These are phyloP conservation scores for Diorhabda sublineata DNA, from an alignment of 1,140 invertebrate genomes.

Conservation along the genomic window DNA sequence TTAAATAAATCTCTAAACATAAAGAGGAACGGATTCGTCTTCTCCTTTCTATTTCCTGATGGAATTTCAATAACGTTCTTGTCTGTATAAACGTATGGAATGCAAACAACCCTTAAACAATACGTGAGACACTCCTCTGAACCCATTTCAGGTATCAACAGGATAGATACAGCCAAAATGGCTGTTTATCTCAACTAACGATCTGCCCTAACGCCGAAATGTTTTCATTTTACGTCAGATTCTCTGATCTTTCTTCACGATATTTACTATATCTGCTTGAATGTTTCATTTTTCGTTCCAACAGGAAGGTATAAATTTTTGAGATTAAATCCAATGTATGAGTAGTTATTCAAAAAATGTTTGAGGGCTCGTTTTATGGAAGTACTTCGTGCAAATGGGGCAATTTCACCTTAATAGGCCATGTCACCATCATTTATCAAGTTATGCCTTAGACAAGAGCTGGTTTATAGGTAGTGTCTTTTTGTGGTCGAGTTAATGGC, in stretches of 20 bases:
- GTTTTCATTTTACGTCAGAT: constrained; percentile 15
- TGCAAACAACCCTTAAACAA: constrained; percentile 16
- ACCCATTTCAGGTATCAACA: constrained; percentile 16
- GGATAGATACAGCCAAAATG: constrained; percentile 7
- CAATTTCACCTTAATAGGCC: constrained; percentile 2
- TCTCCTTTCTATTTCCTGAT: neutral
- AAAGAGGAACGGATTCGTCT: neutral
- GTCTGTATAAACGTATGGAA: constrained; percentile 10
- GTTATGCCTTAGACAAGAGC: neutral
- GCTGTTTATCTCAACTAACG: constrained; percentile 11
- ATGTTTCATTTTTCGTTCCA: constrained; percentile 12
- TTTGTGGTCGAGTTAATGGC: neutral
- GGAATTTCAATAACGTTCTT: neutral
- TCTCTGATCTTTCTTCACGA: constrained; percentile 11
- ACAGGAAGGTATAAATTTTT: constrained; percentile 4
- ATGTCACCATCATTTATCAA: neutral
- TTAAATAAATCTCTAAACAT: no score
- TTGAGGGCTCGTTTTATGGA: neutral
- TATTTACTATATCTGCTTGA: constrained; percentile 7
- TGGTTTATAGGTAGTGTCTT: neutral
- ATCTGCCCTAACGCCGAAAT: constrained; percentile 15
- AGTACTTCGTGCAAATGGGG: neutral
- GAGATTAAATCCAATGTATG: constrained; percentile 7
- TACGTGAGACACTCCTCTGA: constrained; percentile 9
- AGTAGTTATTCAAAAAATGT: constrained; percentile 3